phyloP scores from a whole-genome alignment of 2,888 invertebrate genomes.

The Coecobrya sp. region DNA sequence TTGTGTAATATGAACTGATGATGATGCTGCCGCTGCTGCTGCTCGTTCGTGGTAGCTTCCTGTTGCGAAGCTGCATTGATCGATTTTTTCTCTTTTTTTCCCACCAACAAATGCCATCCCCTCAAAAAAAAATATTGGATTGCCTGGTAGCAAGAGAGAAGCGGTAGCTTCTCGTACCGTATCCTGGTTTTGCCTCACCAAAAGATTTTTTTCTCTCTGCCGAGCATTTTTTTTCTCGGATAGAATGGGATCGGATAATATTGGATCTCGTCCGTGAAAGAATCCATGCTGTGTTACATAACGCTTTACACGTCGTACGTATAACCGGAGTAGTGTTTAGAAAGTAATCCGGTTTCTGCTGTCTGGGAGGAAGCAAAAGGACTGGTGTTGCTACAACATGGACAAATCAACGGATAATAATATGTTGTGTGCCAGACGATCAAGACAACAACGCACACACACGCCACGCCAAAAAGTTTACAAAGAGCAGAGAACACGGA shows the following conservation, averaged over 20 bases:
- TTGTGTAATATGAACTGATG: neutral
- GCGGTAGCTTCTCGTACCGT: neutral
- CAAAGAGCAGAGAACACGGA: neutral
- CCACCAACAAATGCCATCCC: neutral
- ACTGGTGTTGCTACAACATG: neutral
- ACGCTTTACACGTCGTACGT: constrained; percentile 25
- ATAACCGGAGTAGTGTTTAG: constrained; percentile 10
- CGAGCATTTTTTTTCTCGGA: neutral
- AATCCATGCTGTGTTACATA: neutral
- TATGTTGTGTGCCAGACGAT: neutral
- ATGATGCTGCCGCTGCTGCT: neutral
- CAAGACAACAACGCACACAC: neutral
- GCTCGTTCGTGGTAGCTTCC: constrained; percentile 26
- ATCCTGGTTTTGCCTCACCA: constrained; percentile 3
- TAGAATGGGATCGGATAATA: neutral
- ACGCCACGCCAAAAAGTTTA: neutral
- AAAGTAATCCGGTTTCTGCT: constrained; percentile 34
- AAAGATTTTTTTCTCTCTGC: constrained; percentile 19
- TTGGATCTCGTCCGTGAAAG: neutral
- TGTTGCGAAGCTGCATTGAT: constrained; percentile 57
- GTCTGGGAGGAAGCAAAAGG: constrained; percentile 1
- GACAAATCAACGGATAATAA: constrained; percentile 7
- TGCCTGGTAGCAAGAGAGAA: constrained; percentile 1
- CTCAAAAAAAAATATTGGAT: neutral
- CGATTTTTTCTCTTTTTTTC: constrained; percentile 18